Evolutionary conservation across 2,888 invertebrate species (phyloP).

Genomic region (Tupiocoris notatus): DNA sequence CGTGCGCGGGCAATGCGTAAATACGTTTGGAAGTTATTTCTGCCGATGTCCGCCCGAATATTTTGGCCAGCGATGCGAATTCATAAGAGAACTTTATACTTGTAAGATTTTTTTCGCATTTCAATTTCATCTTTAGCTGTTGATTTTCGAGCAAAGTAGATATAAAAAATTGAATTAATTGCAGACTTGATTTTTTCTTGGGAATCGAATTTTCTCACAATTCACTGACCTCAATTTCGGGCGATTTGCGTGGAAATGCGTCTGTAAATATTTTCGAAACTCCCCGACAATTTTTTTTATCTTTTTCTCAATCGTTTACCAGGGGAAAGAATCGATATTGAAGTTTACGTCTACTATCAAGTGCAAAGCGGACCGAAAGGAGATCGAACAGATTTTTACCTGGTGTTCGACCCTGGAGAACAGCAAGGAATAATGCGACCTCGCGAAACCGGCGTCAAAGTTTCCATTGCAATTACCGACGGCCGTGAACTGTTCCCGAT

Average conservation of each 20-base stretch:
- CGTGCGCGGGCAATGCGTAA: not conserved
- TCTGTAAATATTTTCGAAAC: not conserved
- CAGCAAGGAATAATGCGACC: not conserved
- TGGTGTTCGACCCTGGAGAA: constrained; percentile 20
- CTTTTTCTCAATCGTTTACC: not conserved
- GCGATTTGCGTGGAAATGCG: no score
- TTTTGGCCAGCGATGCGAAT: not conserved
- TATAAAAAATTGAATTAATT: not conserved
- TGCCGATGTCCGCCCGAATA: not conserved
- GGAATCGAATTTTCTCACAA: no score
- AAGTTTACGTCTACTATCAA: constrained; percentile 18
- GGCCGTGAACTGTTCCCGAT: constrained; percentile 6
- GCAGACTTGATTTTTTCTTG: no score
- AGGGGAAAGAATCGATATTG: not conserved
- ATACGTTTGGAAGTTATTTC: constrained; percentile 11
- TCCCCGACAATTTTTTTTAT: not conserved
- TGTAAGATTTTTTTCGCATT: constrained; percentile 2
- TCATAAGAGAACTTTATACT: not conserved
- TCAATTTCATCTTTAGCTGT: no score
- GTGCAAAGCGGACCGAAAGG: constrained; percentile 1
- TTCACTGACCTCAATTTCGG: no score
- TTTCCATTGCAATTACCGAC: not conserved
- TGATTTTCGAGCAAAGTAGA: no score
- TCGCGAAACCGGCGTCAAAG: constrained; percentile 2
- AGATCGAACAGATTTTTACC: not conserved